Percentiles rank a stretch among this genome's conserved stretches.
phyloP scores from a whole-genome alignment of 2,113 vertebrate species.

The Periophthalmus modestus region DNA sequence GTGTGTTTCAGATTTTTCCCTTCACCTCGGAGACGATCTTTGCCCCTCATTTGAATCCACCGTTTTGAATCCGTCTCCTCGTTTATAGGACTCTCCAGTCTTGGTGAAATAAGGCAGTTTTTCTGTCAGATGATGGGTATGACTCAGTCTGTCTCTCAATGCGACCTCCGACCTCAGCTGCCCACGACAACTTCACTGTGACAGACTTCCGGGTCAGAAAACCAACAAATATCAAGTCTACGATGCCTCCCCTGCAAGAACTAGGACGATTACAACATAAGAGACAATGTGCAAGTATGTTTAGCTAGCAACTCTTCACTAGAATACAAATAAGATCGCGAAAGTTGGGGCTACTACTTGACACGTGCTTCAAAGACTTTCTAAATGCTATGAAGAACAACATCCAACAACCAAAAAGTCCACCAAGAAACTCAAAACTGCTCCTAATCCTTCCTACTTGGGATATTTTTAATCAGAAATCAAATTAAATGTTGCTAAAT shows the following conservation, averaged over 20 bases:
- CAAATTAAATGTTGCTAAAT: slow-evolving; percentile 15
- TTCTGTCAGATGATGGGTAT: slow-evolving; percentile 27
- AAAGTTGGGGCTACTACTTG: slow-evolving; percentile 10
- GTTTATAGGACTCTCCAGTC: background rate
- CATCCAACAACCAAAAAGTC: background rate
- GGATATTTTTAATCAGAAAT: background rate
- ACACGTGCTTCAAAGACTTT: background rate
- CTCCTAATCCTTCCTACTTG: background rate
- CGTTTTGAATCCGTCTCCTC: background rate
- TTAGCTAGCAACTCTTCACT: slow-evolving; percentile 32
- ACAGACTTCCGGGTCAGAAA: slow-evolving; percentile 1
- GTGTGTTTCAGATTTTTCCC: slow-evolving; percentile 45
- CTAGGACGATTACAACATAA: slow-evolving; percentile 23
- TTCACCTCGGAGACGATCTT: background rate
- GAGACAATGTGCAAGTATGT: slow-evolving; percentile 16
- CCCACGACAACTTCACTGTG: slow-evolving; percentile 26
- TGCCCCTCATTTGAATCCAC: background rate
- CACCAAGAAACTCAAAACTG: no score
- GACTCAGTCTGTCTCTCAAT: slow-evolving; percentile 1
- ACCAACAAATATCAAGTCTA: background rate
- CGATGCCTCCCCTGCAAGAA: slow-evolving; percentile 36
- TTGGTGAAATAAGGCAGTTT: background rate
- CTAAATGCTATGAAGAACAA: background rate
- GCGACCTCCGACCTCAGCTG: background rate
- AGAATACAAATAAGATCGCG: background rate